Conservation (phyloP, 2,888 invertebrate genomes). For the Morpho deidamia region DNA sequence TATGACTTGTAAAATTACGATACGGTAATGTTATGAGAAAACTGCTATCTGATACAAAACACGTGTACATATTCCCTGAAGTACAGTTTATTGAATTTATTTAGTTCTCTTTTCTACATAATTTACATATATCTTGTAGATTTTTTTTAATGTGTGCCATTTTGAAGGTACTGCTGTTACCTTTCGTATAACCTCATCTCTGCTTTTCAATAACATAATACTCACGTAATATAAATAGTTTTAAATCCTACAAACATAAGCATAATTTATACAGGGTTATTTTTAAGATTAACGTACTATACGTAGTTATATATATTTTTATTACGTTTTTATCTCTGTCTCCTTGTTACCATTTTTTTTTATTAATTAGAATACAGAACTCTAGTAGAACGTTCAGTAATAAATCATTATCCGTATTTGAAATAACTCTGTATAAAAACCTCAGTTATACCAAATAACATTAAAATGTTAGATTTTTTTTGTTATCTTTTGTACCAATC, state of each 20-base stretch:
- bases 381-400: not conserved
- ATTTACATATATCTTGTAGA: conserved; percentile 58
- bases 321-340: conserved; percentile 7
- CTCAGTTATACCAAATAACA: conserved; percentile 69
- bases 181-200: conserved; percentile 66
- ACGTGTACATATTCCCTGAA: conserved; percentile 67
- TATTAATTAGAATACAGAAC: conserved; percentile 2
- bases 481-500: conserved; percentile 7
- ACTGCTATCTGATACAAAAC: conserved; percentile 25
- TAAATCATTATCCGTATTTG: not conserved
- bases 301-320: conserved; percentile 11
- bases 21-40: not conserved
- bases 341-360: conserved; percentile 13
- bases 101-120: conserved; percentile 52
- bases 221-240: conserved; percentile 68
- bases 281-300: conserved; percentile 49
- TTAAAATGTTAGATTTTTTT: conserved; percentile 25
- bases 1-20: conserved; percentile 4
- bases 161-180: conserved; percentile 64
- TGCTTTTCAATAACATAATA: conserved; percentile 69
- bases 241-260: conserved; percentile 63
- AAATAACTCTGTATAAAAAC: conserved; percentile 75
- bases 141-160: conserved; percentile 68
- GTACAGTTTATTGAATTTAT: conserved; percentile 65
- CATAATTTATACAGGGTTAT: conserved; percentile 78